Evolutionary conservation across 2,888 invertebrate genomes (phyloP).

Genomic region (Macrostomum cliftonense): DNA sequence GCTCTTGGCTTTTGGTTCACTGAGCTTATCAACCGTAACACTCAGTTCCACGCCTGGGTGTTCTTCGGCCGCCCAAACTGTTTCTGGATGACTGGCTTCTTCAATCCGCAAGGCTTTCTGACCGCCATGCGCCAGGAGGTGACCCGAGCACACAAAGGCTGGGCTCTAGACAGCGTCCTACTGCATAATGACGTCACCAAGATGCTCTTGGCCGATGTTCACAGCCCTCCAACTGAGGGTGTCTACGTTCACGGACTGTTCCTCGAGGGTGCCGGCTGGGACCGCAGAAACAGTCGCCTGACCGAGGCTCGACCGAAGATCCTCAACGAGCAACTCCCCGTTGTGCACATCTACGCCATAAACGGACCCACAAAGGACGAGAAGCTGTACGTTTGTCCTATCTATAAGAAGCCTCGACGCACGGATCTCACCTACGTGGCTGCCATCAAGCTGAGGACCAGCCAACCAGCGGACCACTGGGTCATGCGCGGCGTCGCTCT

Average conservation of each 20-base stretch:
- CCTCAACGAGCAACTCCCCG: constrained; percentile 53
- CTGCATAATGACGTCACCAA: constrained; percentile 36
- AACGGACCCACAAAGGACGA: constrained; percentile 15
- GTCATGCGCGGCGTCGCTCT: constrained; percentile 63
- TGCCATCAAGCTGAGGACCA: constrained; percentile 49
- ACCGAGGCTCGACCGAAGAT: constrained; percentile 62
- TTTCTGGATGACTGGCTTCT: constrained; percentile 40
- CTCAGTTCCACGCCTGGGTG: constrained; percentile 35
- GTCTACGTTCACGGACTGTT: constrained; percentile 65
- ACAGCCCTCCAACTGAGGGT: constrained; percentile 70
- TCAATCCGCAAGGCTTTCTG: constrained; percentile 51
- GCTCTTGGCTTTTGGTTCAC: constrained; percentile 39
- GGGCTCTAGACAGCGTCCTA: constrained; percentile 37
- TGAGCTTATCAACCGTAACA: constrained; percentile 35
- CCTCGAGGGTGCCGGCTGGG: constrained; percentile 75
- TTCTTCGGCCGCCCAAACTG: constrained; percentile 33
- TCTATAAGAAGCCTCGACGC: constrained; percentile 51
- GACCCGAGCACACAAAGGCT: constrained; percentile 35
- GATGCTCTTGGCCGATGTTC: constrained; percentile 37
- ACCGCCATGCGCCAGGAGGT: constrained; percentile 68
- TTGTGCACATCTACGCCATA: constrained; percentile 56
- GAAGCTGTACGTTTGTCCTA: constrained; percentile 29
- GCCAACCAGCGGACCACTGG: constrained; percentile 60
- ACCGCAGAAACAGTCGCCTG: constrained; percentile 50
- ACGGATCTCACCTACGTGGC: constrained; percentile 60